A percentile compares a stretch with the other conserved stretches of the same genome.
These are phyloP conservation scores for Dipodomys ordii DNA, from an alignment of 2,113 vertebrate species.

Conservation along the genomic window DNA sequence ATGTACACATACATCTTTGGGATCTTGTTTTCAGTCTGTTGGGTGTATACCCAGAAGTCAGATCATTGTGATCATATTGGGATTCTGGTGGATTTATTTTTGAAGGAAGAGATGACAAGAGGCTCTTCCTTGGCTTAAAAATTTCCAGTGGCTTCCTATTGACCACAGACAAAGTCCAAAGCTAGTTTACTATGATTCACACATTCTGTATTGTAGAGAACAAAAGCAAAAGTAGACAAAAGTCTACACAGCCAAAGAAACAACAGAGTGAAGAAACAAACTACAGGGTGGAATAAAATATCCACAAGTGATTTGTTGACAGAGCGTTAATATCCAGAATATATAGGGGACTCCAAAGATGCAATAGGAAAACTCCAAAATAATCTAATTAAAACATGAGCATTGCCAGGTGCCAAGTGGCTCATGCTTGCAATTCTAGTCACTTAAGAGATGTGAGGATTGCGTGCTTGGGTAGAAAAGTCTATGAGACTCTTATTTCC, in stretches of 20 bases:
- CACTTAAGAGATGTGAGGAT: too few species aligned
- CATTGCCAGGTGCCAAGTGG: too few species aligned
- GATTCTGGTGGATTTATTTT: slow-evolving; percentile 17
- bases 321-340: neutral
- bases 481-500: too few species aligned
- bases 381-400: neutral
- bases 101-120: neutral
- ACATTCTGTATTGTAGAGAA: neutral
- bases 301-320: neutral
- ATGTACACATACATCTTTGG: neutral
- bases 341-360: neutral
- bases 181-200: neutral
- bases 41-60: neutral
- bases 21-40: neutral
- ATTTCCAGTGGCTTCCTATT: neutral
- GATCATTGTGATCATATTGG: neutral
- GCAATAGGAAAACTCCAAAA: neutral
- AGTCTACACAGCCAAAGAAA: neutral
- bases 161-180: slow-evolving; percentile 5
- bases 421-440: too few species aligned
- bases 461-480: too few species aligned
- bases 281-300: neutral
- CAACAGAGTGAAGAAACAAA: neutral
- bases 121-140: neutral
- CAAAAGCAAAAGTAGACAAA: neutral